Evolutionary conservation across 2,888 invertebrate genomes (phyloP).

Genomic region (Myopa tessellatipennis): DNA sequence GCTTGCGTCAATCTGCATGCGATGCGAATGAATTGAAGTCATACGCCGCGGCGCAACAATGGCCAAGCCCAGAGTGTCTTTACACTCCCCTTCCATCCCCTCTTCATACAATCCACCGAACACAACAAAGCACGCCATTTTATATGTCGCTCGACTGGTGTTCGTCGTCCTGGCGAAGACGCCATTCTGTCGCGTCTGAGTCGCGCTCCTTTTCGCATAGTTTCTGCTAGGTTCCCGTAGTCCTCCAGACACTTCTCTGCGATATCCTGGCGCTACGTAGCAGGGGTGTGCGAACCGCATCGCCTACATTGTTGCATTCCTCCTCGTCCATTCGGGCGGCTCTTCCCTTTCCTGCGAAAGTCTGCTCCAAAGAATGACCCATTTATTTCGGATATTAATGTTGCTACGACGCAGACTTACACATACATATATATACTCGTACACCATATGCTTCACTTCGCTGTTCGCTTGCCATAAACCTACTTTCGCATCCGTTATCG

Average conservation of each 20-base stretch:
- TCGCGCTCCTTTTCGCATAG: background rate
- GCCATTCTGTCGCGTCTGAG: background rate
- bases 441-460: background rate
- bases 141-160: background rate
- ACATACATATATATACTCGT: background rate
- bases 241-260: background rate
- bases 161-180: conserved; percentile 8
- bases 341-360: background rate
- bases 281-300: background rate
- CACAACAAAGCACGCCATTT: background rate
- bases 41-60: background rate
- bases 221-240: background rate
- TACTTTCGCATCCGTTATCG: conserved; percentile 3
- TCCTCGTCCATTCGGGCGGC: background rate
- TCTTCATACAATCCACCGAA: background rate
- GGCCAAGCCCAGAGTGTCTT: background rate
- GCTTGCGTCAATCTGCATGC: conserved; percentile 4
- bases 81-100: background rate
- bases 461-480: conserved; percentile 17
- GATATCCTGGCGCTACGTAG: background rate
- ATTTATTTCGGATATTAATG: conserved; percentile 26
- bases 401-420: background rate
- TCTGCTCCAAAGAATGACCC: conserved; percentile 19
- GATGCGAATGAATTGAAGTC: background rate
- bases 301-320: background rate